These are phyloP conservation scores for Nicator chloris DNA, from an alignment of 2,113 vertebrate genomes.

Conservation along the genomic window DNA sequence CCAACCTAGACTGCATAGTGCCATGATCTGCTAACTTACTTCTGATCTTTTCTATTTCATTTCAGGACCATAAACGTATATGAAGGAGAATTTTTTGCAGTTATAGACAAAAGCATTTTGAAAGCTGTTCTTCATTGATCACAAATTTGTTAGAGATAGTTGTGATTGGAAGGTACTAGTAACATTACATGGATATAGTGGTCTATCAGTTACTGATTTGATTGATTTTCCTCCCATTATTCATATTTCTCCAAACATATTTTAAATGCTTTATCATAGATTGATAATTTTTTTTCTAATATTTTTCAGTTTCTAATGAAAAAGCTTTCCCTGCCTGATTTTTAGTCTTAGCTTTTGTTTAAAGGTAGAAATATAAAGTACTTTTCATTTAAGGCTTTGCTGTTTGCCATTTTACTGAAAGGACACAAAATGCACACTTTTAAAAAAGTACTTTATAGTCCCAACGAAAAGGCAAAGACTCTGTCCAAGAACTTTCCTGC, in stretches of 20 bases:
- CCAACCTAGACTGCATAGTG: background rate
- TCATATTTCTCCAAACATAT: background rate
- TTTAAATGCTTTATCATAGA: background rate
- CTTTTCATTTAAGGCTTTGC: background rate
- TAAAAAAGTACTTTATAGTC: background rate
- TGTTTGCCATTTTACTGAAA: background rate
- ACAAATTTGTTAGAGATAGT: background rate
- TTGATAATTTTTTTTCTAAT: background rate
- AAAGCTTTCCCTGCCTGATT: background rate
- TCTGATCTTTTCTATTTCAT: background rate
- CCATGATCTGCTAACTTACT: background rate
- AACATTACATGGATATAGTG: background rate
- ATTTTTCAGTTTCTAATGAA: background rate
- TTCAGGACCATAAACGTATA: background rate
- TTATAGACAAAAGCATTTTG: background rate
- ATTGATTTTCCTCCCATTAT: background rate
- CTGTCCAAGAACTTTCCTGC: no score
- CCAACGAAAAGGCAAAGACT: no score
- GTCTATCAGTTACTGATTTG: background rate
- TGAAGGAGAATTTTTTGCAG: background rate
- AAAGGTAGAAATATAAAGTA: background rate
- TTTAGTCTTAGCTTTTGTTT: background rate
- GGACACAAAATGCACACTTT: background rate
- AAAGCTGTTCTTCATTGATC: background rate
- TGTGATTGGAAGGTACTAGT: background rate